Percentiles rank a stretch among this genome's conserved stretches.
Evolutionary conservation across 2,797 vertebrate genomes (phyloP).

Genomic region (Notamacropus eugenii): DNA sequence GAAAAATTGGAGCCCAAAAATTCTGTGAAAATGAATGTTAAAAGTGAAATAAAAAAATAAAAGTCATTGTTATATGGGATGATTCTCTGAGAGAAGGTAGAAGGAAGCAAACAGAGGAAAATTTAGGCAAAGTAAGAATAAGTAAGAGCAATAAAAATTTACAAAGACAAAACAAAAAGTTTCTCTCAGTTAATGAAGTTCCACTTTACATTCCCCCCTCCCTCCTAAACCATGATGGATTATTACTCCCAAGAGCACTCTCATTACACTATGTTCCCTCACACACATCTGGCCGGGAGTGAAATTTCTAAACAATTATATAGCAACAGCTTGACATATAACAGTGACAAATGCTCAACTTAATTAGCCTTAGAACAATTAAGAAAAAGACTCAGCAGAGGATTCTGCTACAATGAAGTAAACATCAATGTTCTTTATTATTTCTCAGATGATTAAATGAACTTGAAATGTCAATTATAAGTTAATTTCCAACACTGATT

Average conservation of each 20-base stretch:
- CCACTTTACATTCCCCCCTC: not conserved
- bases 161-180: not conserved
- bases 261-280: constrained; percentile 23
- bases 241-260: constrained; percentile 43
- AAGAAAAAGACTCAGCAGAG: constrained; percentile 43
- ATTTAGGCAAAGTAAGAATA: not conserved
- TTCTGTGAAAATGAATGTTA: too few species aligned
- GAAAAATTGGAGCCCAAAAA: too few species aligned
- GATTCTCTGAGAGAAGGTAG: not conserved
- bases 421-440: constrained; percentile 39
- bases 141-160: not conserved
- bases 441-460: constrained; percentile 60
- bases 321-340: constrained; percentile 56
- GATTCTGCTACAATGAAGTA: constrained; percentile 63
- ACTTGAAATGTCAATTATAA: constrained; percentile 68
- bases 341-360: constrained; percentile 54
- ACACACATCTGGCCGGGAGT: constrained; percentile 39
- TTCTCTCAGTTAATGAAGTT: constrained; percentile 31
- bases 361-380: constrained; percentile 58
- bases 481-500: constrained; percentile 64
- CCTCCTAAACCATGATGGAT: constrained; percentile 36
- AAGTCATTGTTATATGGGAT: not conserved
- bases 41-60: too few species aligned
- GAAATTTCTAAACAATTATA: constrained; percentile 66
- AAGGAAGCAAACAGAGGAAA: not conserved